phyloP scores from a whole-genome alignment of 2,888 invertebrate species.

The Polydrusus pterygomalis region DNA sequence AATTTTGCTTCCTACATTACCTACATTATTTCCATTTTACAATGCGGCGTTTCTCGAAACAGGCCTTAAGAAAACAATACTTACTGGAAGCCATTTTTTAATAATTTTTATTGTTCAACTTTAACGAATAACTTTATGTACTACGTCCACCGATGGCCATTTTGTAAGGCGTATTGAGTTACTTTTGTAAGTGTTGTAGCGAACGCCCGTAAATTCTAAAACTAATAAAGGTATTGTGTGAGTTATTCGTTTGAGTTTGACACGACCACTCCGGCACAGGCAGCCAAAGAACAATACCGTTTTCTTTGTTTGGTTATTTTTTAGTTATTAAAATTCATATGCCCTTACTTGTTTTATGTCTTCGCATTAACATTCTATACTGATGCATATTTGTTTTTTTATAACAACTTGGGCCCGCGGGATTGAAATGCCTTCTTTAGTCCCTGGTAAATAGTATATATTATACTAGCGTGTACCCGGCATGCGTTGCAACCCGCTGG shows the following conservation, averaged over 20 bases:
- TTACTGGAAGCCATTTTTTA: conserved; percentile 23
- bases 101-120: conserved; percentile 27
- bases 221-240: conserved; percentile 28
- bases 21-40: conserved; percentile 1
- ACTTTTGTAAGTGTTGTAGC: conserved; percentile 5
- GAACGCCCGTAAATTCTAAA: conserved; percentile 6
- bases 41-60: conserved; percentile 13
- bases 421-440: too few species aligned
- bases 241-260: conserved; percentile 4
- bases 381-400: too few species aligned
- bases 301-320: too few species aligned
- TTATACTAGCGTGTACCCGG: too few species aligned
- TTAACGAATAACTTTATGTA: conserved; percentile 3
- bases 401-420: too few species aligned
- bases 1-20: conserved; percentile 17
- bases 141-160: conserved; percentile 13
- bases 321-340: too few species aligned
- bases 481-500: too few species aligned
- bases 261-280: too few species aligned
- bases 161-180: conserved; percentile 23
- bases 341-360: too few species aligned
- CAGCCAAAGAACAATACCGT: too few species aligned
- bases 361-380: too few species aligned
- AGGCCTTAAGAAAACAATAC: conserved; percentile 20
- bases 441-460: too few species aligned